These are phyloP conservation scores for Hylomyscus alleni DNA, from an alignment of 2,797 vertebrate genomes.

Conservation along the genomic window DNA sequence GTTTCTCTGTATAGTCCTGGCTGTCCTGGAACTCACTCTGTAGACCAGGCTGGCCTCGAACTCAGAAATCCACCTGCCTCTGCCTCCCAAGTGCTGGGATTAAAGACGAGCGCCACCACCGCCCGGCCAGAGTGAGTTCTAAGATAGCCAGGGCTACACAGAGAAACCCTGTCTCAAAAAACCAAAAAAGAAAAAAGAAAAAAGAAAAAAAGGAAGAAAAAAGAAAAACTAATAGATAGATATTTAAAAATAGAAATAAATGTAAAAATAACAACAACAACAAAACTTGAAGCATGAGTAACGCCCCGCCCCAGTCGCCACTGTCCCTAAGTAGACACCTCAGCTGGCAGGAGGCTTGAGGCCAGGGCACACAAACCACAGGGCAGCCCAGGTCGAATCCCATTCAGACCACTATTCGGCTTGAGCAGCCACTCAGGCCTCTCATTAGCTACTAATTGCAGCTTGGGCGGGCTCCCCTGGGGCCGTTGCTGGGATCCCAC, in stretches of 20 bases:
- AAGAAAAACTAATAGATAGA: neutral
- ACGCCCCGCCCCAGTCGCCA: neutral
- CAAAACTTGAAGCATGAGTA: neutral
- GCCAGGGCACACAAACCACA: too few relatives aligned
- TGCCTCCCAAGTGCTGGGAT: too few relatives aligned
- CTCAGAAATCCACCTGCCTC: too few relatives aligned
- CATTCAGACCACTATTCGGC: neutral
- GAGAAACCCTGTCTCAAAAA: neutral
- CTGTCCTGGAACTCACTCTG: too few relatives aligned
- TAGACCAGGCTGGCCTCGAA: too few relatives aligned
- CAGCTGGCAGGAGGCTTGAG: neutral
- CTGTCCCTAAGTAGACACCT: neutral
- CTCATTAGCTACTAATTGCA: slow-evolving; percentile 74
- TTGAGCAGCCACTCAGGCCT: neutral
- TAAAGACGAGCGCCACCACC: too few relatives aligned
- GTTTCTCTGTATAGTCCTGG: too few relatives aligned
- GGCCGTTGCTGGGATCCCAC: slow-evolving; percentile 30
- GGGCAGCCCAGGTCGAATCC: neutral
- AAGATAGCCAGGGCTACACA: neutral
- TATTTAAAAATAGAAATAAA: neutral
- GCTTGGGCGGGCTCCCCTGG: rapidly evolving
- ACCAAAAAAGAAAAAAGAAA: neutral
- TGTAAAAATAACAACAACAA: neutral
- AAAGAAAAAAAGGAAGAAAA: neutral
- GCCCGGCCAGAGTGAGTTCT: neutral